Base-by-base conservation (phyloP, 1,140 invertebrate genomes). In the Mycetomoellerius zeteki region DNA sequence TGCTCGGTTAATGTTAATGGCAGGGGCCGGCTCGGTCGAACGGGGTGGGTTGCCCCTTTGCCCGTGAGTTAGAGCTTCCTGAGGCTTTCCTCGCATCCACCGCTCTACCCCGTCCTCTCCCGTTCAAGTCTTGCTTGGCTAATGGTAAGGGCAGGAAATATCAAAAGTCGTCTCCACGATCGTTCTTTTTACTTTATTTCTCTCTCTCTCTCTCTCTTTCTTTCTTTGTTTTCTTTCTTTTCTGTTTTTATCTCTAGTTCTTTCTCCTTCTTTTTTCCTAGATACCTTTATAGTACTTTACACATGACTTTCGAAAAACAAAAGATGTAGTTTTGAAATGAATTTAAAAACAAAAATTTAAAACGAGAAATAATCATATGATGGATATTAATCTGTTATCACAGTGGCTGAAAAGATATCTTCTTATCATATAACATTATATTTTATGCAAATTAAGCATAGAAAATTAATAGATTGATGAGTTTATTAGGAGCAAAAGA, bases 21-120 rank as follows among this genome's bases (percentile, higher is more conserved):
- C 85, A 92, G 92, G 87, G 91, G 91, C 72, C 90, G 86, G 81
- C 87, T 64, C 75, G 86, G 82, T 54, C 86, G 86, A 88, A 88
- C 84, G 81, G 88, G 82, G 87, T 87, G 86, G 91, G 76, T 82
- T 91, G 89, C 87, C 86, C 92, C 88, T 85, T 91, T 87, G 85
- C 90, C 87, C 71, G 92, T 94, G 93, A 94, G 93, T 94, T 94
- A 94, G 91, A 92, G 76, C 92, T 94, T 94, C 93, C 93, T 93
- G 92, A 92, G 91, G 87, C 92, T 92, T 92, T 93, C 86, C 91
- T 92, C 91, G 86, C 91, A 91, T 90, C 92, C 89, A 89, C 71
- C 86, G 67, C 77, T 64, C 80, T 78, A 85, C 71, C 89, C 89
- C 76, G 52, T 76, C 37, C 24, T 50, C 12, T 56, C 64, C 64